phyloP scores from a whole-genome alignment of 1,140 invertebrate species.

The Eciton burchellii region DNA sequence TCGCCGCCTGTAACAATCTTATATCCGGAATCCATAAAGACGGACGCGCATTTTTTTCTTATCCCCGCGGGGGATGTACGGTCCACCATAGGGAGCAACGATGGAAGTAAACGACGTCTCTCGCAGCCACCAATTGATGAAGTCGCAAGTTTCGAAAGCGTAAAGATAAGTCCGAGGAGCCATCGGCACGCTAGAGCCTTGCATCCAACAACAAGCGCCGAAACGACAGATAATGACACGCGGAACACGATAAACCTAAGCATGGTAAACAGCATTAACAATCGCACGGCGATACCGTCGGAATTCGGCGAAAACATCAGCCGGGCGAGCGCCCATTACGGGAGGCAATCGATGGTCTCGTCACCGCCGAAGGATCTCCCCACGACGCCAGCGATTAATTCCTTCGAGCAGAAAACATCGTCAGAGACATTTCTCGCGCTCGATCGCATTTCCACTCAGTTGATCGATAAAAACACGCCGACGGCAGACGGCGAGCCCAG shows the following conservation, averaged over 20 bases:
- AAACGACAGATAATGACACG: neutral
- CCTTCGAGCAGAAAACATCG: conserved; percentile 56
- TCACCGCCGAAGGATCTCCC: conserved; percentile 28
- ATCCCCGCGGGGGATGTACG: neutral
- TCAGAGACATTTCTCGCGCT: conserved; percentile 56
- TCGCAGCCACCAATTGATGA: neutral
- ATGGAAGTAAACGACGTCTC: neutral
- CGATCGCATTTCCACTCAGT: conserved; percentile 61
- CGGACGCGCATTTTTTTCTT: neutral
- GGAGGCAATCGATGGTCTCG: conserved; percentile 12
- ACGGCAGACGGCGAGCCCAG: conserved; percentile 8
- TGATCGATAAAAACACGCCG: conserved; percentile 64
- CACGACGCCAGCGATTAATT: conserved; percentile 45
- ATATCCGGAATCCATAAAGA: too few relatives aligned
- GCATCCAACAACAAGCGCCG: too few relatives aligned
- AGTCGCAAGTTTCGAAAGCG: neutral
- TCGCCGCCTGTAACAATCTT: too few relatives aligned
- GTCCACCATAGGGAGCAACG: neutral
- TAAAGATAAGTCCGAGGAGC: neutral
- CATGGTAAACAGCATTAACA: conserved; percentile 20
- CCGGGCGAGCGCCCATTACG: neutral
- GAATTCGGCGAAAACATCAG: neutral
- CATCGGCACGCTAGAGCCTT: too few relatives aligned
- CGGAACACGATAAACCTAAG: neutral
- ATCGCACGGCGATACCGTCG: conserved; percentile 2